Evolutionary conservation across 2,113 vertebrate genomes (phyloP), one percentile per base, ranked within the genome.

Genomic region (Thunnus thynnus): DNA sequence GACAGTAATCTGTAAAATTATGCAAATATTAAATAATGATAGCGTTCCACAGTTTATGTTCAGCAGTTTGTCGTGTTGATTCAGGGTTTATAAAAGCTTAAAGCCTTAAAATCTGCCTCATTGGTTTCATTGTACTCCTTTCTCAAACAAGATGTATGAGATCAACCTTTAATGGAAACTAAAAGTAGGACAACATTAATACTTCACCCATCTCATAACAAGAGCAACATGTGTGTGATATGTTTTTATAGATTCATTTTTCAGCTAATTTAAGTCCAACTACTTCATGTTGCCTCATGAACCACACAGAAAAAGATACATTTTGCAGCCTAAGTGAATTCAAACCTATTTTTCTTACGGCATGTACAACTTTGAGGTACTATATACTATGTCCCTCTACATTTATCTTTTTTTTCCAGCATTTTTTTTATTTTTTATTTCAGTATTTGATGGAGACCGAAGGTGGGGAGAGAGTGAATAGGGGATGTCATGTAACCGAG

Each of bases 141-240:
- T 80, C 67, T 83, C 14, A 1, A 75, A 41, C 27, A 68, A 67
- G 67, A 87, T 52, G 17, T 69, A 76, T 69, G 72, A 76, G 62
- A 60, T 64, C 52, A 51, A 56, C 71, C 72, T 68, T 46, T 72
- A 63, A 48, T 80, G 76, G 58, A 81, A 77, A 69, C 51, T 48
- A 13, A 76, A 84, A 76, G 61, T 70, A 80, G 78, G 73, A 66
- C 68, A 81, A 65, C 55, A 22, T 32, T 36, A 64, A 66, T 48
- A 52, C 56, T 41, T 73, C 64, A 54, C 68, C 30, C 51, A 51
- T 56, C 47, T 73, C 51, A 63, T 71, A 65, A 66, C 60, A 61
- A 62, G 52, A 46, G 12, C 36, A 67, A 44, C 17, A 3, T 36
- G 30, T 48, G 17, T 76, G 72, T 76, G 52, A 54, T 60, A 48